Conservation (phyloP, 2,888 invertebrate genomes). For the Heteropelma amictum region DNA sequence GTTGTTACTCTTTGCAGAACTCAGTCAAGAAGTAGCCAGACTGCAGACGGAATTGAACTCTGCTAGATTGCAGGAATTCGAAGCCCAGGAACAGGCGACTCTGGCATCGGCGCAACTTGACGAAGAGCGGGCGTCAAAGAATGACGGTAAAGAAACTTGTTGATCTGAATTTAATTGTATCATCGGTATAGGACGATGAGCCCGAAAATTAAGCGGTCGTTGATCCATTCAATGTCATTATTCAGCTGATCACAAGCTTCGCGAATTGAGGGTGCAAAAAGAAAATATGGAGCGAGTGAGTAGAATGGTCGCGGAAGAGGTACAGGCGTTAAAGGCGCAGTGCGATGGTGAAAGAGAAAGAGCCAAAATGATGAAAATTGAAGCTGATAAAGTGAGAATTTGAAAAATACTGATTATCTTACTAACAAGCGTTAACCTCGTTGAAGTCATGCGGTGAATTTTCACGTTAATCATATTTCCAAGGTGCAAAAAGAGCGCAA, state of each 20-base stretch:
- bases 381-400: conserved; percentile 78
- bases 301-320: conserved; percentile 83
- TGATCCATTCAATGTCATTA: not conserved
- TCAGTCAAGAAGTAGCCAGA: conserved; percentile 83
- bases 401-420: conserved; percentile 11
- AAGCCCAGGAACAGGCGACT: conserved; percentile 82
- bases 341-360: conserved; percentile 83
- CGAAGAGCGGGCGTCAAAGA: conserved; percentile 78
- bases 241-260: conserved; percentile 58
- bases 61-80: conserved; percentile 84
- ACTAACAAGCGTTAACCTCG: not conserved
- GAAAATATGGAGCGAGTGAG: conserved; percentile 84
- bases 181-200: too few relatives aligned
- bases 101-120: conserved; percentile 78
- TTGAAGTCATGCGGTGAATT: not conserved
- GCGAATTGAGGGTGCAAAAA: conserved; percentile 75
- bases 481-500: conserved; percentile 83
- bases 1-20: conserved; percentile 74
- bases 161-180: not conserved
- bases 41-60: conserved; percentile 84
- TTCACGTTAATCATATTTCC: conserved; percentile 3
- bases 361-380: conserved; percentile 77
- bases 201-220: not conserved
- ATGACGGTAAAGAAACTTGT: conserved; percentile 65
- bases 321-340: conserved; percentile 81